Evolutionary conservation across 2,797 vertebrate genomes (phyloP).

Genomic region (Siniperca obscura): DNA sequence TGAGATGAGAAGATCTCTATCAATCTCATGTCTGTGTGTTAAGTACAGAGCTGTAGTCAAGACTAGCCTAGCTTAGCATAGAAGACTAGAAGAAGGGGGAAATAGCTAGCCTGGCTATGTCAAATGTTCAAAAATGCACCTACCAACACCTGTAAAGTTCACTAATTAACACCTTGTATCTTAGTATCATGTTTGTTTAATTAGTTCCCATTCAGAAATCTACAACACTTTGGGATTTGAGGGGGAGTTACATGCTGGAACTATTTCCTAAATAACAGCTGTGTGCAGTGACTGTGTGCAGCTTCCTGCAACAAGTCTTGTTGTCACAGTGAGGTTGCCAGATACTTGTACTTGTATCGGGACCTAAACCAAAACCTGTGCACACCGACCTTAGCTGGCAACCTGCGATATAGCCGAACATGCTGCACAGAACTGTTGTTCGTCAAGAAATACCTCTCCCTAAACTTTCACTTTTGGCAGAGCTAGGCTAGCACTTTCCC

Average conservation of each 20-base stretch:
- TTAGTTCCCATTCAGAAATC: neutral
- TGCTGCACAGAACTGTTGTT: too few relatives aligned
- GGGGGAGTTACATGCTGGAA: neutral
- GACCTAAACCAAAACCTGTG: neutral
- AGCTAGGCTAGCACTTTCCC: too few relatives aligned
- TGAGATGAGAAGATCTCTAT: neutral
- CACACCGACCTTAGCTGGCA: neutral
- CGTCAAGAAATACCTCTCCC: too few relatives aligned
- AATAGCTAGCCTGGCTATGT: neutral
- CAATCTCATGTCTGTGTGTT: neutral
- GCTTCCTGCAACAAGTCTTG: neutral
- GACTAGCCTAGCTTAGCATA: neutral
- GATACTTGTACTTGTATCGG: neutral
- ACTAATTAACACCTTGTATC: too few relatives aligned
- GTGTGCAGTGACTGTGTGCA: neutral
- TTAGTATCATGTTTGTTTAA: too few relatives aligned
- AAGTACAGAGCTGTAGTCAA: too few relatives aligned
- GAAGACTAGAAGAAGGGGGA: neutral
- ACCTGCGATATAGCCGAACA: neutral
- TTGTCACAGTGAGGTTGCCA: neutral
- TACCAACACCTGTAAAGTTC: neutral
- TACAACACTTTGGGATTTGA: neutral
- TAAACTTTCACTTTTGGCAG: too few relatives aligned
- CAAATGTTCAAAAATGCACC: neutral
- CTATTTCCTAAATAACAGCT: neutral